A percentile compares a stretch with the other conserved stretches of the same genome.
Conservation (phyloP, 1,140 invertebrate species). For the Drosophila lini region DNA sequence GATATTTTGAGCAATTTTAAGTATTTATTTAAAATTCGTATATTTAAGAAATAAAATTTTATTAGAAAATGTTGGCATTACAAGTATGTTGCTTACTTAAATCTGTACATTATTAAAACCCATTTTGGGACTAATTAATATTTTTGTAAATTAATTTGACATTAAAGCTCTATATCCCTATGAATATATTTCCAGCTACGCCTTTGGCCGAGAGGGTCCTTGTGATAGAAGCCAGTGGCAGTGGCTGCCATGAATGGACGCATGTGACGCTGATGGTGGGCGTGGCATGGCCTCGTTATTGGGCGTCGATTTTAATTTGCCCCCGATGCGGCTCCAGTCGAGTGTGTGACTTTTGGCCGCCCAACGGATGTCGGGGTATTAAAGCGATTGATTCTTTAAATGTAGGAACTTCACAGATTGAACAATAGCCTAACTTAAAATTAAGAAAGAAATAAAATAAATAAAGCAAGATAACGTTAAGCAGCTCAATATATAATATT, state of each 20-base stretch:
- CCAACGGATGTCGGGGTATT: slow-evolving; percentile 8
- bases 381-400: slow-evolving; percentile 35
- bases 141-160: background rate
- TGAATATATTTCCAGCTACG: background rate
- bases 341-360: slow-evolving; percentile 46
- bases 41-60: background rate
- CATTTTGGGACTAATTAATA: background rate
- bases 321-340: slow-evolving; percentile 23
- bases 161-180: background rate
- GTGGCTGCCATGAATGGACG: slow-evolving; percentile 62
- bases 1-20: no score
- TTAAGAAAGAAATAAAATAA: background rate
- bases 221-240: slow-evolving; percentile 15
- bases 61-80: background rate
- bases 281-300: slow-evolving; percentile 59
- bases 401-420: background rate
- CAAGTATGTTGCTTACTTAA: background rate
- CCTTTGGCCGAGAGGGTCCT: slow-evolving; percentile 15
- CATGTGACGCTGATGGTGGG: slow-evolving; percentile 58
- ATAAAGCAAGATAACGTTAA: no score
- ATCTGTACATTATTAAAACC: accelerated
- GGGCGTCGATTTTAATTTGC: slow-evolving; percentile 67
- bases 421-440: background rate
- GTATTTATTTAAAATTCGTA: no score
- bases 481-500: no score